Evolutionary conservation across 2,888 invertebrate species (phyloP), one percentile per base, ranked within the genome.

Genomic region (Pegoplata infirma): DNA sequence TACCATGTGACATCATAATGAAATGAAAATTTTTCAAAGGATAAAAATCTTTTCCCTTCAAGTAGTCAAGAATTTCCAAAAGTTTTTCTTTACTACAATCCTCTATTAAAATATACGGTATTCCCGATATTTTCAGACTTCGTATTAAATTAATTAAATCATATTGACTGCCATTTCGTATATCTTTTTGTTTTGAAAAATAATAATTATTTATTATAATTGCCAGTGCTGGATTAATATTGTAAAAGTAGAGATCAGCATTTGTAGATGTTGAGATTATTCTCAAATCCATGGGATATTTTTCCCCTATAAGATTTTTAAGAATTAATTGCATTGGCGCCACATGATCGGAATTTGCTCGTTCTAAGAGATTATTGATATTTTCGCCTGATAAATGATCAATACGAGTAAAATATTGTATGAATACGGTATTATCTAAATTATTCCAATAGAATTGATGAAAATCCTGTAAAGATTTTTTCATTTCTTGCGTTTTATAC

Each of bases 191-290:
- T 5, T 23, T 17, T n/a, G 61, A 32, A 10, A 61, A 61, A 47
- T 47, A 49, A 10, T 61, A 47, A 14, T 49, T 61, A 25, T 61
- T 61, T 0, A 61, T 19, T 14, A 61, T 61, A 12, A 61, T 49
- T 2, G 61, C 61, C 19, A 63, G 14, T 12, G 63, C 63, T 2
- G 63, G 63, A 49, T 63, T 63, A 1, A 63, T 63, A 25, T 17
- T 49, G 16, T 47, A 32, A 5, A 46, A 14, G 32, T 61, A 61
- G 2, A 46, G 61, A 25, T 47, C 28, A 7, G 28, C 16, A 10
- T 8, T 47, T 6, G 61, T 19, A 12, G 21, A 49, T 8, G 49
- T 19, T 8, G 49, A 21, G 19, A 12, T 17, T 12, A 12, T 21
- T 21, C 4, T 1, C 7, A 49, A 17, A 25, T 32, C 8, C 17